phyloP scores from a whole-genome alignment of 2,888 invertebrate species.

The Phengaris alcon region DNA sequence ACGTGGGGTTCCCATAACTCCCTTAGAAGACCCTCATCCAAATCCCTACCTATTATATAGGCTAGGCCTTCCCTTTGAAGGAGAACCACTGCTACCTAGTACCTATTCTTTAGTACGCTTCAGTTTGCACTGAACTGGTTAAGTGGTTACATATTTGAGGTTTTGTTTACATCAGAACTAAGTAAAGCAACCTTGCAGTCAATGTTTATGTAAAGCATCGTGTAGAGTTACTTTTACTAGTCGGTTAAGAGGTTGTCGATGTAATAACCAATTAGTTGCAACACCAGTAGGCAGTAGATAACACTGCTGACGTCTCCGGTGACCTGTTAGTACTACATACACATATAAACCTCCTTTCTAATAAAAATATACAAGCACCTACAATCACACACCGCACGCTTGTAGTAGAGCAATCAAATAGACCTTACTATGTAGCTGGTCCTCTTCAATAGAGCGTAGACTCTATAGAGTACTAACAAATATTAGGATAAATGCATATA shows the following conservation, averaged over 20 bases:
- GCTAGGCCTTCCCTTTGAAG: too few relatives aligned
- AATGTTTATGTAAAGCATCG: slow-evolving; percentile 1
- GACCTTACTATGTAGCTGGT: too few relatives aligned
- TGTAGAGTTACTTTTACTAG: slow-evolving; percentile 7
- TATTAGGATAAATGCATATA: too few relatives aligned
- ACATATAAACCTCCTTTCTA: neutral
- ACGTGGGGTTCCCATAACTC: too few relatives aligned
- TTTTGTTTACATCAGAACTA: neutral
- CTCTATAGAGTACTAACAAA: too few relatives aligned
- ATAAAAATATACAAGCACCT: neutral
- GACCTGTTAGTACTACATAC: slow-evolving; percentile 21
- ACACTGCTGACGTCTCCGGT: neutral
- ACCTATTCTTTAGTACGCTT: too few relatives aligned
- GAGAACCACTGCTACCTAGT: too few relatives aligned
- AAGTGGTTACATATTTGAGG: neutral
- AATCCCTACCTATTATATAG: too few relatives aligned
- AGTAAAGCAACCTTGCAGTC: neutral
- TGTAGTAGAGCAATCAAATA: too few relatives aligned
- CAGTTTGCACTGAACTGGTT: neutral
- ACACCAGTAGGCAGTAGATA: neutral
- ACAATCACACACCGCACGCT: too few relatives aligned
- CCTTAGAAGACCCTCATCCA: too few relatives aligned
- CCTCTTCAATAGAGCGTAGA: too few relatives aligned
- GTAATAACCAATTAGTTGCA: slow-evolving; percentile 22
- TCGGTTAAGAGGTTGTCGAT: neutral